These are phyloP conservation scores for Drosophila pandora DNA, from an alignment of 1,140 invertebrate species.

Conservation along the genomic window DNA sequence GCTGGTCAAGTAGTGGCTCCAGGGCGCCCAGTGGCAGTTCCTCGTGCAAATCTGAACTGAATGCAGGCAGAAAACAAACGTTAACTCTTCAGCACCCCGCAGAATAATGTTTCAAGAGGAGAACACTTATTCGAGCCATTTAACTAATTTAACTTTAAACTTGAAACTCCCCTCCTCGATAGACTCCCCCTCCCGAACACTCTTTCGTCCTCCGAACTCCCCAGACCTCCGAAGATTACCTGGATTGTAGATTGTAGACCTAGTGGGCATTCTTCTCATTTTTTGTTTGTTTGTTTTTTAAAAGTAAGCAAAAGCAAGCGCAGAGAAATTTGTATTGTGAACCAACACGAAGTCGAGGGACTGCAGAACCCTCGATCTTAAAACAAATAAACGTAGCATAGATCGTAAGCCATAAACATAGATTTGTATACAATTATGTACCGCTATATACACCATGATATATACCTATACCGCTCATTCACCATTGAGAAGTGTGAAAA, in stretches of 20 bases:
- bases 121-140: too few species aligned
- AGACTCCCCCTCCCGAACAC: neutral
- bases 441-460: slow-evolving; percentile 26
- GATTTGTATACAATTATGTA: slow-evolving; percentile 31
- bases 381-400: slow-evolving; percentile 19
- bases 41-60: slow-evolving; percentile 46
- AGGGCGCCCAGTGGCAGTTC: neutral
- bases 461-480: slow-evolving; percentile 32
- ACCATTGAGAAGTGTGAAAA: slow-evolving; percentile 32
- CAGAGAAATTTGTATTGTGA: slow-evolving; percentile 27
- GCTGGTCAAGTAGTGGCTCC: slow-evolving; percentile 91
- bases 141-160: neutral
- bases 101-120: neutral
- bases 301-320: neutral
- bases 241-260: neutral
- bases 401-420: slow-evolving; percentile 11
- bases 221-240: too few species aligned
- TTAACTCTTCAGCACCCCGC: slow-evolving; percentile 4
- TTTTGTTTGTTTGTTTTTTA: neutral
- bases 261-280: neutral
- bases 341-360: slow-evolving; percentile 5
- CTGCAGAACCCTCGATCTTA: neutral
- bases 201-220: neutral
- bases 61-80: slow-evolving; percentile 34
- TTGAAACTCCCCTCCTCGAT: neutral